Conservation (phyloP, 2,888 invertebrate species). For the Athripsodes cinereus region DNA sequence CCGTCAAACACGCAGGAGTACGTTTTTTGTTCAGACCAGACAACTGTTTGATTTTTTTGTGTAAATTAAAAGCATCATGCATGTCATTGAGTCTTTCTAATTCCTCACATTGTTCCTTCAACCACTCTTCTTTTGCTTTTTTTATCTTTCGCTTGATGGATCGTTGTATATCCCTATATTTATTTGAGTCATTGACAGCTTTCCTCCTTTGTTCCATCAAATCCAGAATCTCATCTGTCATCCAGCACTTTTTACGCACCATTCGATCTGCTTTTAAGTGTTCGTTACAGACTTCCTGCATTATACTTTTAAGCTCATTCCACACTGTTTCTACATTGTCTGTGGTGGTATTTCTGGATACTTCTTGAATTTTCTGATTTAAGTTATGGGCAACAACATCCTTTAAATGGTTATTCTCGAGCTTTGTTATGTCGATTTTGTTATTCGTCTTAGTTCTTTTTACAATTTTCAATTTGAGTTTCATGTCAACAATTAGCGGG, state of each 20-base stretch:
- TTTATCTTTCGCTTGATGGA: neutral
- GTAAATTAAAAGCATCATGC: neutral
- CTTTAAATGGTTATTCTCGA: neutral
- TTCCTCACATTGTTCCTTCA: neutral
- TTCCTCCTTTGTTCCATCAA: neutral
- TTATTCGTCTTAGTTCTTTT: neutral
- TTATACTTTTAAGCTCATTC: neutral
- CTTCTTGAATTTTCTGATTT: neutral
- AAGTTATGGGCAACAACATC: neutral
- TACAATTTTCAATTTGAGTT: neutral
- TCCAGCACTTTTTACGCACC: neutral
- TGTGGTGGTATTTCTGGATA: neutral
- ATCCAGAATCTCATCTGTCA: constrained; percentile 1
- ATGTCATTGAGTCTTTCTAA: neutral
- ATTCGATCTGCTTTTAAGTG: neutral
- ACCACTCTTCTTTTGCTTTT: neutral
- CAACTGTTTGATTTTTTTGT: neutral
- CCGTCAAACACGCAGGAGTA: neutral
- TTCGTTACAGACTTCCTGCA: neutral
- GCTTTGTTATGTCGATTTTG: neutral
- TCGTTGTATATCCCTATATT: neutral
- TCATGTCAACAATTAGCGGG: neutral
- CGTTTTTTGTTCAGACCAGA: neutral
- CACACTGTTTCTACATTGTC: neutral
- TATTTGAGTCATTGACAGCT: neutral